Conservation (phyloP, 2,888 invertebrate genomes). For the Ormyrus nitidulus region DNA sequence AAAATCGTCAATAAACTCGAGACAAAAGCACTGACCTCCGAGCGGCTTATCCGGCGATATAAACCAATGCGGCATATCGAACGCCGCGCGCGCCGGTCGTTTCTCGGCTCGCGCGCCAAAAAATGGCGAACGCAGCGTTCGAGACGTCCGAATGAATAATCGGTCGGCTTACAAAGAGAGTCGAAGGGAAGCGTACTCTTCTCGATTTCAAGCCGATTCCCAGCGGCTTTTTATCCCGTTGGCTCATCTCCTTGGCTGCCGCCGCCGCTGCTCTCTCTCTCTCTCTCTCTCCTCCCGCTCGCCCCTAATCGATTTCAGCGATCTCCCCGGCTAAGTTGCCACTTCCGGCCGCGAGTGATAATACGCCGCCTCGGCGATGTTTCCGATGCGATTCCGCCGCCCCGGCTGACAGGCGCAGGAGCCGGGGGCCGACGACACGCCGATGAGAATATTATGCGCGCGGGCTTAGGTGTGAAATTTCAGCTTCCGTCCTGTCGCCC, state of each 20-base stretch:
- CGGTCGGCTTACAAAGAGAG: not conserved
- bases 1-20: too few relatives aligned
- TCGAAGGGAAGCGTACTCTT: slow-evolving; percentile 13
- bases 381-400: slow-evolving; percentile 12
- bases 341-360: slow-evolving; percentile 38
- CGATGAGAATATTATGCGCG: too few relatives aligned
- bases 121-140: not conserved
- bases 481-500: too few relatives aligned
- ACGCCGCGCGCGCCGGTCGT: too few relatives aligned
- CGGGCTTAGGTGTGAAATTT: too few relatives aligned
- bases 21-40: too few relatives aligned
- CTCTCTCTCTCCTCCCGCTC: too few relatives aligned
- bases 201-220: slow-evolving; percentile 32
- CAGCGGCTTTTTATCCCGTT: slow-evolving; percentile 31
- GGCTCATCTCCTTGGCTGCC: slow-evolving; percentile 19
- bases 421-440: too few relatives aligned
- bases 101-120: not conserved
- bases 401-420: not conserved
- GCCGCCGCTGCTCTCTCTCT: not conserved
- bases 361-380: slow-evolving; percentile 10
- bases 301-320: slow-evolving; percentile 33
- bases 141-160: slow-evolving; percentile 31
- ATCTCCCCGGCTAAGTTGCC: slow-evolving; percentile 29
- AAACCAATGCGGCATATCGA: too few relatives aligned
- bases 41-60: too few relatives aligned